phyloP scores from a whole-genome alignment of 2,113 vertebrate species.

The Tichodroma muraria region DNA sequence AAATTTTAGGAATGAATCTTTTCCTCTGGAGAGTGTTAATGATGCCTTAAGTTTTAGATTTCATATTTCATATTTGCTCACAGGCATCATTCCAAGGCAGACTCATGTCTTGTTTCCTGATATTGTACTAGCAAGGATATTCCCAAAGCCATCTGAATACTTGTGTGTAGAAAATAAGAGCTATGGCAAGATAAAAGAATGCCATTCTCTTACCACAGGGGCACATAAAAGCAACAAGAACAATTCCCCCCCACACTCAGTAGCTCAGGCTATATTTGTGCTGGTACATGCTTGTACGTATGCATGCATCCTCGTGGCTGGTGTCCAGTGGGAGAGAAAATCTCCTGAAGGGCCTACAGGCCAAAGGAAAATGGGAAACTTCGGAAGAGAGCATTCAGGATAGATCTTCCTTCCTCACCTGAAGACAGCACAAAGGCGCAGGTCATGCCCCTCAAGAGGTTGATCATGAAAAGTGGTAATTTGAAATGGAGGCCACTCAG shows the following conservation, averaged over 20 bases:
- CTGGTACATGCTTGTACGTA: neutral
- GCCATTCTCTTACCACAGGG: neutral
- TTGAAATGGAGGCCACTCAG: neutral
- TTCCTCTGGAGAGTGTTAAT: neutral
- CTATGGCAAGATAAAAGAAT: neutral
- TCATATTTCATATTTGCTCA: no score
- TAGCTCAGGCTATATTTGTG: neutral
- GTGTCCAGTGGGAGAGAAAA: neutral
- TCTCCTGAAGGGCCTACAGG: neutral
- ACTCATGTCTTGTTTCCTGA: neutral
- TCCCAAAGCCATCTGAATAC: neutral
- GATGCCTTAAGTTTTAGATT: no score
- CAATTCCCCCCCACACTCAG: no score
- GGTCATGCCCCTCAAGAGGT: neutral
- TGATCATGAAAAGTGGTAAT: neutral
- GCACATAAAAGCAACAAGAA: neutral
- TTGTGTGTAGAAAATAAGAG: neutral
- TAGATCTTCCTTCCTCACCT: neutral
- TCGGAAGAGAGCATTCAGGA: neutral
- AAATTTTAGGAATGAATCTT: neutral
- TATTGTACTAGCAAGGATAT: neutral
- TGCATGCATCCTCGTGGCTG: neutral
- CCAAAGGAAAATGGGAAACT: neutral
- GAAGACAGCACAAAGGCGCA: neutral
- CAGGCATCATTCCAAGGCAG: neutral